A percentile compares a stretch with the other conserved stretches of the same genome.
These are phyloP conservation scores for Nezara viridula DNA, from an alignment of 2,888 invertebrate genomes.

Conservation along the genomic window DNA sequence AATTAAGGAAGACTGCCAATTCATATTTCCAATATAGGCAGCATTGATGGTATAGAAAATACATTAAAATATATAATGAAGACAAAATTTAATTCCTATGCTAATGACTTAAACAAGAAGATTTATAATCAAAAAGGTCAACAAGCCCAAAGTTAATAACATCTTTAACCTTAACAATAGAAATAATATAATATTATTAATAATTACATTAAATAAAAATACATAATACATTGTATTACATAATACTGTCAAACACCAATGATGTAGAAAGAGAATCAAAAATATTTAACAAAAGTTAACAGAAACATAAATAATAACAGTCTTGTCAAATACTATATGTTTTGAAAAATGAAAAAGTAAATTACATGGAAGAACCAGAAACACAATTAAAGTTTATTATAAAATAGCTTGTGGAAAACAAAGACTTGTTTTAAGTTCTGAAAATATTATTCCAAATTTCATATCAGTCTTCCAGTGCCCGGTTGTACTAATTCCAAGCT, in stretches of 20 bases:
- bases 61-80: not conserved
- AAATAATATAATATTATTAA: not conserved
- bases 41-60: not conserved
- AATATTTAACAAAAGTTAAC: not conserved
- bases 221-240: not conserved
- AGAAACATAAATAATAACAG: constrained; percentile 16
- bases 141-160: not conserved
- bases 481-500: not conserved
- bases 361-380: not conserved
- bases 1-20: not conserved
- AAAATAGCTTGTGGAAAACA: not conserved
- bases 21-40: not conserved
- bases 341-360: constrained; percentile 5
- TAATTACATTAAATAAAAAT: not conserved
- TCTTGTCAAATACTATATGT: constrained; percentile 15
- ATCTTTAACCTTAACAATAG: not conserved
- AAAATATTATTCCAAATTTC: constrained; percentile 5
- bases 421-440: not conserved
- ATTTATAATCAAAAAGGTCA: not conserved
- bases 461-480: constrained; percentile 57
- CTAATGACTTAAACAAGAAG: not conserved
- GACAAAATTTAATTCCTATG: not conserved
- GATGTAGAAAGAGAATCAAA: constrained; percentile 18
- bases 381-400: not conserved
- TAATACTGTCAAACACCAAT: constrained; percentile 17